Percentiles rank a stretch among this genome's conserved stretches.
Conservation (phyloP, 2,113 vertebrate genomes). For the Lucifuga dentata region DNA sequence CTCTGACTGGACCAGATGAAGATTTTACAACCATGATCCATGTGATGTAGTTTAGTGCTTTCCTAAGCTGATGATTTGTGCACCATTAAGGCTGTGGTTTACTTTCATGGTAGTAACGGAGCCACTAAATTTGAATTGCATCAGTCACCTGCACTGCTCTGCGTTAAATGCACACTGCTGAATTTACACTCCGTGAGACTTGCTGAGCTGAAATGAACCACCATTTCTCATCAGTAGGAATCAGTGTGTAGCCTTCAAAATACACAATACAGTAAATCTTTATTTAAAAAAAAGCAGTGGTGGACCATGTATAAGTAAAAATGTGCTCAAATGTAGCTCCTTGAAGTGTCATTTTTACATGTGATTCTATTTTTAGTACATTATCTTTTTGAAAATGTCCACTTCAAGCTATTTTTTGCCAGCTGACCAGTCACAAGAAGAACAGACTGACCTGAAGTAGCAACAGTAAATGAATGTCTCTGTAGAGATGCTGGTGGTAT, state of each 20-base stretch:
- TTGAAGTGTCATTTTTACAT: too few relatives aligned
- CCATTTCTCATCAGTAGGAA: background rate
- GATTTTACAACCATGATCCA: slow-evolving; percentile 32
- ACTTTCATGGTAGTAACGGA: background rate
- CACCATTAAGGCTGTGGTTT: slow-evolving; percentile 7
- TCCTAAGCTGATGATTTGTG: slow-evolving; percentile 30
- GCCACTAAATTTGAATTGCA: slow-evolving; percentile 8
- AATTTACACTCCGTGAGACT: background rate
- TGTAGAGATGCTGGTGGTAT: too few relatives aligned
- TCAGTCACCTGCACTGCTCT: background rate
- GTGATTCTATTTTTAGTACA: too few relatives aligned
- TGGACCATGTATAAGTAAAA: too few relatives aligned
- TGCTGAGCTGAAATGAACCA: background rate
- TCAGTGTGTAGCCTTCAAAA: background rate
- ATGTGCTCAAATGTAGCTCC: too few relatives aligned
- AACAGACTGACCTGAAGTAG: too few relatives aligned
- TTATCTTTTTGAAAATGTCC: too few relatives aligned
- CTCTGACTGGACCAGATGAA: slow-evolving; percentile 11
- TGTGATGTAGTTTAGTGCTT: background rate
- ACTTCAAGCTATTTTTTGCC: too few relatives aligned
- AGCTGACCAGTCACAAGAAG: too few relatives aligned
- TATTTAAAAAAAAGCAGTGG: too few relatives aligned
- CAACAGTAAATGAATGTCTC: too few relatives aligned
- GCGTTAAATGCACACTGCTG: background rate
- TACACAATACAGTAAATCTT: too few relatives aligned